These are phyloP conservation scores for Burhinus bistriatus DNA, from an alignment of 2,113 vertebrate species.

Conservation along the genomic window DNA sequence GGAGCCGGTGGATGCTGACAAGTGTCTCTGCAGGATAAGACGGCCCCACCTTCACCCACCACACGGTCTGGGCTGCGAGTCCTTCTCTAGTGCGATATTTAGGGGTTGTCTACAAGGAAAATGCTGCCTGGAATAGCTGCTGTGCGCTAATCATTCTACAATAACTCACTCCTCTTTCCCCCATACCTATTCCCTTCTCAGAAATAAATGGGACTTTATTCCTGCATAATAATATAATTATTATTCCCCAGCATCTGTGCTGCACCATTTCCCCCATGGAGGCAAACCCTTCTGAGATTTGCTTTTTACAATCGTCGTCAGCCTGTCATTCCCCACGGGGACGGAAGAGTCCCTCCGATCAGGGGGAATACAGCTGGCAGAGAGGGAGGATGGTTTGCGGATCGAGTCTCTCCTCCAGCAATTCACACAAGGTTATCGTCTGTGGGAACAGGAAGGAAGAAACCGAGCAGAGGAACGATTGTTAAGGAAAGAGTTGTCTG, in stretches of 20 bases:
- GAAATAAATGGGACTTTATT: slow-evolving; percentile 29
- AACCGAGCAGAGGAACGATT: rapidly evolving
- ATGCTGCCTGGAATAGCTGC: background rate
- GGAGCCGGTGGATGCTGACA: background rate
- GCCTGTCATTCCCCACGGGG: background rate
- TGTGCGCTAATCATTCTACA: background rate
- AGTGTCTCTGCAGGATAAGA: background rate
- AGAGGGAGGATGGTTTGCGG: background rate
- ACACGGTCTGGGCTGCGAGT: rapidly evolving
- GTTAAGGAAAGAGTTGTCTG: background rate
- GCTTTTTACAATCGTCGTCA: background rate
- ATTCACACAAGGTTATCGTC: background rate
- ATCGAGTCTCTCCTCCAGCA: background rate
- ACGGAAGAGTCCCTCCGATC: background rate
- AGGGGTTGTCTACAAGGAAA: background rate
- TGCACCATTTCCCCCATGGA: background rate
- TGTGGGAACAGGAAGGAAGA: background rate
- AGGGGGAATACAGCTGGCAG: background rate
- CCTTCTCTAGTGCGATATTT: background rate
- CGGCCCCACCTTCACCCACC: background rate
- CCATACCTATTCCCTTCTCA: background rate
- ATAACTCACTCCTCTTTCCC: background rate
- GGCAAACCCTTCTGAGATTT: background rate
- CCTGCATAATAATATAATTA: background rate
- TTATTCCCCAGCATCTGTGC: background rate